Evolutionary conservation across 2,113 vertebrate genomes (phyloP), one percentile per base, ranked within the genome.

Genomic region (Trogon surrucura): DNA sequence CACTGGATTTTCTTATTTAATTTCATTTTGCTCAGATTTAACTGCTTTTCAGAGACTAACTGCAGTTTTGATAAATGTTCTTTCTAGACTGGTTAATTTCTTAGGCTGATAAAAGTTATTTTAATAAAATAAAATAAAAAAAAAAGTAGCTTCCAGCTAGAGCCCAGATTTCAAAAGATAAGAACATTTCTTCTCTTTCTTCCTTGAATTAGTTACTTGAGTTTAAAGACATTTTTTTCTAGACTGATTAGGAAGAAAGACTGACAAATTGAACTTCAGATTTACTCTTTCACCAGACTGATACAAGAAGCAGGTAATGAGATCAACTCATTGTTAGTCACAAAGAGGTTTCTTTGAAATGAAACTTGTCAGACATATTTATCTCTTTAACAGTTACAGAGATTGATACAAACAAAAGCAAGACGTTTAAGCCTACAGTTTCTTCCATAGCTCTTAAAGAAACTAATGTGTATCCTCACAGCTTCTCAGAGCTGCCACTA

Each of bases 241-340:
- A 80, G 61, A 56, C 54, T 93, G 74, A 95, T 97, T 95, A 96
- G 92, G 92, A 88, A 88, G 48, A 96, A 87, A 87, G 92, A 93
- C 74, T 96, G 94, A 94, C 85, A 96, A 97, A 97, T 97, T 96
- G 84, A 96, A 91, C 90, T 94, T 95, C 73, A 94, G 91, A 78
- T 94, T 93, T 96, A 96, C 82, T 91, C 71, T 91, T 95, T 93
- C 51, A 94, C 74, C 57, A 86, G 71, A 61, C 71, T 71, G 56
- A 80, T 83, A 77, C 80, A 69, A 95, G 75, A 70, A 95, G 81
- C 51, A 90, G 65, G 90, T 95, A 97, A 97, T 92, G 80, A 97
- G 75, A 96, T 92, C 89, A 82, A 91, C 79, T 90, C 75, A 77
- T 91, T 96, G 88, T 94, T 97, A 95, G 93, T 88, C 80, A 91